Percentiles rank a stretch among this genome's conserved stretches.
Evolutionary conservation across 2,888 invertebrate species (phyloP).

Genomic region (Trichopria drosophilae): DNA sequence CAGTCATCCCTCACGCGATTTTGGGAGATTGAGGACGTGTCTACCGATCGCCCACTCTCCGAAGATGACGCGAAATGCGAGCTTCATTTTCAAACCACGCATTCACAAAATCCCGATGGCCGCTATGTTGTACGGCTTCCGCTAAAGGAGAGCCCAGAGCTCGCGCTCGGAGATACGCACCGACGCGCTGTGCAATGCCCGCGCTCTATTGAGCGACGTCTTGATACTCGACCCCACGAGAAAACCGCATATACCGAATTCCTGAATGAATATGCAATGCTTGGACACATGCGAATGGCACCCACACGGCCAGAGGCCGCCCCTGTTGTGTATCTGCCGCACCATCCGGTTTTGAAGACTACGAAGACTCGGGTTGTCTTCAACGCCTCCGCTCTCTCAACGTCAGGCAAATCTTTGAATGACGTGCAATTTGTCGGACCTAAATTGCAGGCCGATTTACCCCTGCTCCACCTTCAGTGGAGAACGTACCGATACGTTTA

Average conservation of each 20-base stretch:
- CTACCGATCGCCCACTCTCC: background rate
- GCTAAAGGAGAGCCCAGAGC: background rate
- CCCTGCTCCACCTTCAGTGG: conserved; percentile 7
- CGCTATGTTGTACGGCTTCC: conserved; percentile 6
- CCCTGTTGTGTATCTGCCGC: conserved; percentile 7
- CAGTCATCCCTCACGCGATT: conserved; percentile 2
- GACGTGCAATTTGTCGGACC: conserved; percentile 21
- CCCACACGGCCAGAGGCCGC: too few relatives aligned
- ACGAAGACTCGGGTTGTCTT: conserved; percentile 25
- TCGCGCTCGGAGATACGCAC: conserved; percentile 1
- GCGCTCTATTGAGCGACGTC: background rate
- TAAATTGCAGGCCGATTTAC: conserved; percentile 14
- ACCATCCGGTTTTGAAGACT: conserved; percentile 16
- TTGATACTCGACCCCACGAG: background rate
- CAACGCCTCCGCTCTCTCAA: conserved; percentile 19
- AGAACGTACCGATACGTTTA: conserved; percentile 5
- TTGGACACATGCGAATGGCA: too few relatives aligned
- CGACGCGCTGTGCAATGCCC: background rate
- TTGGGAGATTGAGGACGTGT: conserved; percentile 9
- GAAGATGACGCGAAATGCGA: too few relatives aligned
- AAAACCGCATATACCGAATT: background rate
- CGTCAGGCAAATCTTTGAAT: conserved; percentile 13
- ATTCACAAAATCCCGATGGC: too few relatives aligned
- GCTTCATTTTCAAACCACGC: too few relatives aligned
- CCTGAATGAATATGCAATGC: background rate